Conservation (phyloP, 2,113 vertebrate genomes). For the Cyanoramphus novaezelandiae region DNA sequence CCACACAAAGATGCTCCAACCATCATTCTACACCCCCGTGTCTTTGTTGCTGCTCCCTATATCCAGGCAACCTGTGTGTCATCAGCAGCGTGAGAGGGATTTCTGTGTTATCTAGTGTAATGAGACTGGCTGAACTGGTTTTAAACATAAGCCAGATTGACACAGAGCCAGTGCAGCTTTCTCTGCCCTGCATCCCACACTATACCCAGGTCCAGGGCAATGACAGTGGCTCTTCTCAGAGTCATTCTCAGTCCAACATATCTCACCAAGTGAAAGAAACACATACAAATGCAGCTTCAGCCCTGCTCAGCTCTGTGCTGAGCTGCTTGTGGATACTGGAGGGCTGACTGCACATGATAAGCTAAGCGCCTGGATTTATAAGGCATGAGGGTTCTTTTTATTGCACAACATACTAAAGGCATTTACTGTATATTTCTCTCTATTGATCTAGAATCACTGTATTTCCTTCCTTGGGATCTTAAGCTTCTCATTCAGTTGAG, state of each 20-base stretch:
- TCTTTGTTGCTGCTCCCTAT: not conserved
- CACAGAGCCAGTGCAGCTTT: not conserved
- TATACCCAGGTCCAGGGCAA: not conserved
- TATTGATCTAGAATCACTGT: not conserved
- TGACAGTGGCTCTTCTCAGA: not conserved
- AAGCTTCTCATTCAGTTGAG: not conserved
- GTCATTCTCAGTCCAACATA: not conserved
- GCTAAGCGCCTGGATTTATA: not conserved
- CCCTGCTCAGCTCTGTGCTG: not conserved
- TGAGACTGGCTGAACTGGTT: not conserved
- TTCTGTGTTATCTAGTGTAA: not conserved
- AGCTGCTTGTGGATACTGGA: not conserved
- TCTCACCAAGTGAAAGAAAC: not conserved
- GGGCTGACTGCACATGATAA: not conserved
- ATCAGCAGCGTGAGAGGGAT: not conserved
- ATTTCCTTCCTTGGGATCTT: conserved; percentile 12
- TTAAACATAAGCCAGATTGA: not conserved
- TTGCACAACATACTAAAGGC: not conserved
- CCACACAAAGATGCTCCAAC: not conserved
- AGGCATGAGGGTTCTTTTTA: not conserved
- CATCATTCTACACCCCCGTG: not conserved
- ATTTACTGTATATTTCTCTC: not conserved
- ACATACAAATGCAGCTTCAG: not conserved
- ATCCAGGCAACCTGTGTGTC: not conserved
- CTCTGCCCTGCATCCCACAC: not conserved